Evolutionary conservation across 2,888 invertebrate genomes (phyloP), one percentile per base, ranked within the genome.

Genomic region (Disparrhopalites patrizii): DNA sequence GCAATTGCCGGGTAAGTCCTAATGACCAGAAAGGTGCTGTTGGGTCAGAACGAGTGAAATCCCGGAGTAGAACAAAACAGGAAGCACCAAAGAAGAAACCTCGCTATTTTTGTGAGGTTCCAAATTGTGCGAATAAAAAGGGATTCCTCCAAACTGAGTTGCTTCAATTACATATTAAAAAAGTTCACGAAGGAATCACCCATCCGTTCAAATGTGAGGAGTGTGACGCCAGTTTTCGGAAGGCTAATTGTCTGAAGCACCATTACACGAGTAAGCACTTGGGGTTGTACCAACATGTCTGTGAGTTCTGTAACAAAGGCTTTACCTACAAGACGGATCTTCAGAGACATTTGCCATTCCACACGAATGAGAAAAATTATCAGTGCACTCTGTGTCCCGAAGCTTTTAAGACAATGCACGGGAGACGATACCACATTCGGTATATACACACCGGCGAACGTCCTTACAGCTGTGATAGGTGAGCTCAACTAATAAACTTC

Each of bases 261-360:
- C 51, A 51, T 18, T 3, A 3, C 3, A 51, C 5, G 27, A 25
- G 3, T 27, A 4, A 3, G 3, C 51, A 51, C 25, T 51, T 51
- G 25, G 51, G 51, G 25, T 13, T 25, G 27, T 51, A 25, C 23
- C 10, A 5, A 5, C 23, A 20, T 20, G 20, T 15, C 33, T 61
- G 61, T 31, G 27, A 61, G 1, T 15, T 50, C 10, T 61, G 61
- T 27, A 51, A 51, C 3, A 13, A 61, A 3, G 31, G 51, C n/a
- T 61, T 30, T 43, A 18, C 3, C 3, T 30, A 10, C 5, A 3
- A 20, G 3, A 7, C 15, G 13, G 18, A 31, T 31, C 25, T 61
- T 18, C n/a, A 28, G 18, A n/a, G 20, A 8, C 61, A 61, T 23
- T 18, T 18, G 2, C 20, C 25, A 3, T 50, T 7, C 4, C 61